Evolutionary conservation across 2,888 invertebrate species (phyloP).

Genomic region (Trissoscelio sp.): DNA sequence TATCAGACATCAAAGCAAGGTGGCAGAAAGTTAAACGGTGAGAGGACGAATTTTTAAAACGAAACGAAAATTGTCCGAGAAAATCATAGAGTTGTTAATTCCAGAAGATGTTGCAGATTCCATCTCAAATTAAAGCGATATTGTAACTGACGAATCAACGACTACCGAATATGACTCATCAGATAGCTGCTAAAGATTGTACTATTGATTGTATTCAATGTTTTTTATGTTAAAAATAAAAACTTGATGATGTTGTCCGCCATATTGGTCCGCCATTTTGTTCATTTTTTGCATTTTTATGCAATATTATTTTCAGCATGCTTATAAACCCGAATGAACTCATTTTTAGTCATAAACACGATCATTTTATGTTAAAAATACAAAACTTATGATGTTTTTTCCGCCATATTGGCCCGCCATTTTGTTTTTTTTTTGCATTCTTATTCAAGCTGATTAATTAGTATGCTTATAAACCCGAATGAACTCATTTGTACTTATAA

Average conservation of each 20-base stretch:
- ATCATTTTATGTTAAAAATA: conserved; percentile 4
- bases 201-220: conserved; percentile 11
- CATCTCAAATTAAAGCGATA: conserved; percentile 27
- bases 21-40: conserved; percentile 16
- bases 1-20: conserved; percentile 15
- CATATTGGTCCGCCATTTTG: conserved; percentile 1
- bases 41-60: conserved; percentile 28
- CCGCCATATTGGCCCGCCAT: conserved; percentile 6
- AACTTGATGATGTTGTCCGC: conserved; percentile 29
- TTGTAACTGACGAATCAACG: conserved; percentile 28
- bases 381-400: not conserved
- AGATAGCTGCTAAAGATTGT: conserved; percentile 16
- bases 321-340: conserved; percentile 28
- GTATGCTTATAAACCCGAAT: conserved; percentile 27
- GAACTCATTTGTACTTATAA: conserved; percentile 3
- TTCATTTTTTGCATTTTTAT: conserved; percentile 9
- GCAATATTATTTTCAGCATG: conserved; percentile 23
- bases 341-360: conserved; percentile 6
- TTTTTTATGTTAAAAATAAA: conserved; percentile 11
- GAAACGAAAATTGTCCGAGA: conserved; percentile 24
- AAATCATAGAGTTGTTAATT: conserved; percentile 30
- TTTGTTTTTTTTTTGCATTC: conserved; percentile 2
- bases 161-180: conserved; percentile 24
- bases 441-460: conserved; percentile 2
- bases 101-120: conserved; percentile 35